These are phyloP conservation scores for Platichthys stellatus DNA, from an alignment of 2,113 vertebrate species.

Conservation along the genomic window DNA sequence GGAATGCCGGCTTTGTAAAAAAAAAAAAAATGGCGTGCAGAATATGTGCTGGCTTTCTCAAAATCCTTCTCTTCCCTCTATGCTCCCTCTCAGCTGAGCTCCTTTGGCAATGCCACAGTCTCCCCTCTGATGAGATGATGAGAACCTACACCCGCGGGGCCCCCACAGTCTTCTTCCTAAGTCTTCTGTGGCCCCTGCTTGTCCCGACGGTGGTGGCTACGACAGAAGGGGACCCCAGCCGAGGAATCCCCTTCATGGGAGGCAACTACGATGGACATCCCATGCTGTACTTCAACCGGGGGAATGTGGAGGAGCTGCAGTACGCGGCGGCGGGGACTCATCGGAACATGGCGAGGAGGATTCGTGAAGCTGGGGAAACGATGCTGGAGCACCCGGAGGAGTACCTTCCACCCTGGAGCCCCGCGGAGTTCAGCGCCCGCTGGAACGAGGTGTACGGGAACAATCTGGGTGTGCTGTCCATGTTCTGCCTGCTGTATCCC, in stretches of 20 bases:
- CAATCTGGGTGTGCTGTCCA: conserved; percentile 93
- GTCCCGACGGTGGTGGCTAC: conserved; percentile 34
- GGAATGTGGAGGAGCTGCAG: conserved; percentile 87
- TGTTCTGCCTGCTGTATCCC: conserved; percentile 96
- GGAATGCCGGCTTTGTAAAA: conserved; percentile 73
- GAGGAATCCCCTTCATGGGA: conserved; percentile 89
- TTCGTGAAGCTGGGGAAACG: conserved; percentile 88
- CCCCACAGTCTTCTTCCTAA: conserved; percentile 97
- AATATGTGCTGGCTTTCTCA: conserved; percentile 57
- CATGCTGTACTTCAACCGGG: conserved; percentile 92
- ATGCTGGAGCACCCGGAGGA: conserved; percentile 91
- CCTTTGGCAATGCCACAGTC: conserved; percentile 87
- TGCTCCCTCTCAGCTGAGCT: conserved; percentile 71
- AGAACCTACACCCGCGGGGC: conserved; percentile 95
- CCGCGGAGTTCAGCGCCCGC: conserved; percentile 90
- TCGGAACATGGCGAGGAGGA: conserved; percentile 83
- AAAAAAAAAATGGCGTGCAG: conserved; percentile 33
- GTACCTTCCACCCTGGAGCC: conserved; percentile 96
- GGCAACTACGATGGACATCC: conserved; percentile 95
- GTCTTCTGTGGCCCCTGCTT: conserved; percentile 83
- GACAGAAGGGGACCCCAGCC: conserved; percentile 78
- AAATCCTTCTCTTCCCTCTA: conserved; percentile 42
- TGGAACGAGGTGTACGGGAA: conserved; percentile 99
- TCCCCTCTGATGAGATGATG: conserved; percentile 93
- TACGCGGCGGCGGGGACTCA: conserved; percentile 84